Evolutionary conservation across 2,113 vertebrate genomes (phyloP).

Genomic region (Pavo muticus): DNA sequence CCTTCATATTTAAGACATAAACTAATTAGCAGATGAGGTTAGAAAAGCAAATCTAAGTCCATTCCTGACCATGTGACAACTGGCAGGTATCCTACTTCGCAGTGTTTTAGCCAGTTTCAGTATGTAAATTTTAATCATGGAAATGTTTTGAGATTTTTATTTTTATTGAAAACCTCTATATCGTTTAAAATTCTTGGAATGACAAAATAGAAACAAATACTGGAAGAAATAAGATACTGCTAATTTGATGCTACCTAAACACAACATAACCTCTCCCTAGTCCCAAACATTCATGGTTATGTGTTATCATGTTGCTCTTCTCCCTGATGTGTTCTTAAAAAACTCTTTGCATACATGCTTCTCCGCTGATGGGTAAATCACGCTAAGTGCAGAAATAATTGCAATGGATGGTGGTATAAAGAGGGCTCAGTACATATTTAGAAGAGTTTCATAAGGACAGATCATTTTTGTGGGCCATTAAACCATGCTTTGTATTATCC

Average conservation of each 20-base stretch:
- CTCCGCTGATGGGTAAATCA: neutral
- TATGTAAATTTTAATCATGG: neutral
- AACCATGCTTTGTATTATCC: neutral
- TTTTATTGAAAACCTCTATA: neutral
- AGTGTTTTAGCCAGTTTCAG: neutral
- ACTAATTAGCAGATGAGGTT: neutral
- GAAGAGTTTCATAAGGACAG: neutral
- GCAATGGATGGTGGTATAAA: neutral
- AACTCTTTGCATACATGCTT: neutral
- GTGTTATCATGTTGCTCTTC: neutral
- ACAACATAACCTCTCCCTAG: neutral
- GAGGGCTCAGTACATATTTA: fast-evolving
- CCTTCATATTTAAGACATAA: slow-evolving; percentile 23
- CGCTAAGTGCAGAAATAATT: neutral
- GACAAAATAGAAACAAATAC: neutral
- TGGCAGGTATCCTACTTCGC: neutral
- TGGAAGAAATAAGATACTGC: neutral
- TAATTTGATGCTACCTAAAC: neutral
- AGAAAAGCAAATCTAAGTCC: neutral
- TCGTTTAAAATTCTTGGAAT: neutral
- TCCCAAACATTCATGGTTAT: neutral
- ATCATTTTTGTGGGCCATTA: neutral
- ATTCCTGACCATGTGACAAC: neutral
- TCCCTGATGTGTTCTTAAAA: neutral
- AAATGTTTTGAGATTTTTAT: neutral